phyloP scores from a whole-genome alignment of 53 echinoderm and acorn worm species.

The Temnopleurus reevesii region DNA sequence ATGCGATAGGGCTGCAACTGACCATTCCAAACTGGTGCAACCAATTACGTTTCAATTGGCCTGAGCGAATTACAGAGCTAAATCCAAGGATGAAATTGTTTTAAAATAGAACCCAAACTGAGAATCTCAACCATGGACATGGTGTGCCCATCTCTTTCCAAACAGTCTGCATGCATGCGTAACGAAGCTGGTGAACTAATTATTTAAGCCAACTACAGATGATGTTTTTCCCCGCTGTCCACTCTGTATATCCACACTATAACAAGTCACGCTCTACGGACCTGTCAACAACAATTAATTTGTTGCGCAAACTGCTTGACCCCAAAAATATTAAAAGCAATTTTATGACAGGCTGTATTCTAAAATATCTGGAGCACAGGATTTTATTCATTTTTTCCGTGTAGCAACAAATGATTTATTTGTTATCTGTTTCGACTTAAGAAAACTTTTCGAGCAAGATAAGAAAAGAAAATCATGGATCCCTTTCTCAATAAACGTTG shows the following conservation, averaged over 20 bases:
- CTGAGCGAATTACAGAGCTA: not conserved
- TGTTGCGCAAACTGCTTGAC: slow-evolving; percentile 29
- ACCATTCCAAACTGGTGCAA: not conserved
- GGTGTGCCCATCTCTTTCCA: slow-evolving; percentile 27
- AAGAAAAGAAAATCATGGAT: no score
- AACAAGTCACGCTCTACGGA: not conserved
- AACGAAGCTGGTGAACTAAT: not conserved
- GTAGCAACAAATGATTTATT: no score
- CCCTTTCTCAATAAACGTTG: no score
- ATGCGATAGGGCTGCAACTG: not conserved
- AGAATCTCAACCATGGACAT: slow-evolving; percentile 13
- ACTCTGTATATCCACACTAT: not conserved
- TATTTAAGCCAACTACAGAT: not conserved
- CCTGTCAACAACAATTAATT: slow-evolving; percentile 18
- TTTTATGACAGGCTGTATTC: not conserved
- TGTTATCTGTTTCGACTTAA: no score
- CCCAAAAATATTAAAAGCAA: not conserved
- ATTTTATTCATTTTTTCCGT: no score
- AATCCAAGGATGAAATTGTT: not conserved
- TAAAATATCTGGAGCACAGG: not conserved
- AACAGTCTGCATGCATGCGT: not conserved
- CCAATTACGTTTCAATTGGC: not conserved
- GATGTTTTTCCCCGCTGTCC: not conserved
- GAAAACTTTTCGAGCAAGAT: no score
- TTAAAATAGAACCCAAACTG: slow-evolving; percentile 26